Percentiles rank a stretch among this genome's conserved stretches.
Evolutionary conservation across 2,113 vertebrate genomes (phyloP).

Genomic region (Eclectus roratus): DNA sequence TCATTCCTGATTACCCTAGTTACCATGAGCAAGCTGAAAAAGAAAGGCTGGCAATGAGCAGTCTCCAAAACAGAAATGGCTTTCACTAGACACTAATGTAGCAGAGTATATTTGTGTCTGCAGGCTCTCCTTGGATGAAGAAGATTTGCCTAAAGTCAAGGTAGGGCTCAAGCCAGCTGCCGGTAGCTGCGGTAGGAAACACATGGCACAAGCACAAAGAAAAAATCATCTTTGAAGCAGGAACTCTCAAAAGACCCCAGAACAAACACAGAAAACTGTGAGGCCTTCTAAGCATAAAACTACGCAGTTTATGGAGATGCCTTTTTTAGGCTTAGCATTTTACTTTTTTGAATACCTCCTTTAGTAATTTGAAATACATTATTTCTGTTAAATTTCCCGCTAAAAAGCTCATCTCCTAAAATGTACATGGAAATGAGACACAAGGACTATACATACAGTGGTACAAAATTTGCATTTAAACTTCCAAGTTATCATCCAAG

Average conservation of each 20-base stretch:
- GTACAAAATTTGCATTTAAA: not conserved
- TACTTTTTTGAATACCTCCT: fast-evolving
- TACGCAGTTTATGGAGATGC: fast-evolving
- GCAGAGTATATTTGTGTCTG: fast-evolving
- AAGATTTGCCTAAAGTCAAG: fast-evolving
- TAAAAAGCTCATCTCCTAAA: fast-evolving
- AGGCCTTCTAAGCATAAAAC: fast-evolving
- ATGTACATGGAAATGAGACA: fast-evolving
- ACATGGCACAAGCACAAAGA: not conserved
- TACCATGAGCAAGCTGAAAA: no score
- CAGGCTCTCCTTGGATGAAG: not conserved
- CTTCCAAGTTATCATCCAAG: not conserved
- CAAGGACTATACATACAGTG: fast-evolving
- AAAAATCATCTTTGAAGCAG: not conserved
- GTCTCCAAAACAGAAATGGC: no score
- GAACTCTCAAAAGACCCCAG: fast-evolving
- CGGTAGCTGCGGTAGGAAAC: not conserved
- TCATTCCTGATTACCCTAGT: not conserved
- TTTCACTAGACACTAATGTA: fast-evolving
- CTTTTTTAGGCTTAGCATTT: not conserved
- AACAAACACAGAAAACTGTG: fast-evolving
- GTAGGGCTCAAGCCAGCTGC: not conserved
- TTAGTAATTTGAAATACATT: not conserved
- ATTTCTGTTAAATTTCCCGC: fast-evolving
- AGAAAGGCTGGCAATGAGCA: not conserved